Evolutionary conservation across 2,113 vertebrate species (phyloP), one percentile per base, ranked within the genome.

Genomic region (Sclerurus mexicanus): DNA sequence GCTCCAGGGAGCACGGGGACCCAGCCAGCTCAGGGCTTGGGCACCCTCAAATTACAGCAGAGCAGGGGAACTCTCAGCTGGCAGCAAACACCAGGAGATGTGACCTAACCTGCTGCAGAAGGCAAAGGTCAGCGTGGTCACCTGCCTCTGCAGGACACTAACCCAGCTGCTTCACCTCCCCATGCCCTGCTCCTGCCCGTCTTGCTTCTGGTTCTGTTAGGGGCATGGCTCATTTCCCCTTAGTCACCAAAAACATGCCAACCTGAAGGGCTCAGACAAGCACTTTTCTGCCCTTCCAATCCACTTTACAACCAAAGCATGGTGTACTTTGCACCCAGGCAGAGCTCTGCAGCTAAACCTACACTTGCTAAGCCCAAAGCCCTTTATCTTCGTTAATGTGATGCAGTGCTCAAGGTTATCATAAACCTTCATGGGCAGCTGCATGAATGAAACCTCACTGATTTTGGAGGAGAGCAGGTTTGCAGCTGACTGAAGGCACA

Each of bases 21-120:
- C 55, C 1, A 0, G 55, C 4, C 0, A 0, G 3, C 1, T 50
- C 39, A 30, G 46, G 12, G 35, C 60, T 60, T 0, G 0, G 49
- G 16, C 33, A 33, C 0, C 0, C 40, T 40, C 5, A 24, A 33
- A 3, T 20, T 15, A 40, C 35, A 73, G 86, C 8, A 24, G n/a
- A 69, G 12, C 66, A 22, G 22, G 13, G 42, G 44, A 72, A 18
- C 39, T 4, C 52, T 31, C 62, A 53, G 27, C 68, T 33, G 17
- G 27, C 7, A 47, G 47, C 42, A 10, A 67, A 68, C 73, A 39
- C 10, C 27, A 8, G 19, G 27, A 21, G 52, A 37, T 0, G 1
- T 10, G 18, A 35, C 25, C 35, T 8, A 33, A 59, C 14, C 25
- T 0, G 0, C 23, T 20, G 2, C 0, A 0, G 19, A 42, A 78